Conservation (phyloP, 2,888 invertebrate genomes). For the Tachina lurida region DNA sequence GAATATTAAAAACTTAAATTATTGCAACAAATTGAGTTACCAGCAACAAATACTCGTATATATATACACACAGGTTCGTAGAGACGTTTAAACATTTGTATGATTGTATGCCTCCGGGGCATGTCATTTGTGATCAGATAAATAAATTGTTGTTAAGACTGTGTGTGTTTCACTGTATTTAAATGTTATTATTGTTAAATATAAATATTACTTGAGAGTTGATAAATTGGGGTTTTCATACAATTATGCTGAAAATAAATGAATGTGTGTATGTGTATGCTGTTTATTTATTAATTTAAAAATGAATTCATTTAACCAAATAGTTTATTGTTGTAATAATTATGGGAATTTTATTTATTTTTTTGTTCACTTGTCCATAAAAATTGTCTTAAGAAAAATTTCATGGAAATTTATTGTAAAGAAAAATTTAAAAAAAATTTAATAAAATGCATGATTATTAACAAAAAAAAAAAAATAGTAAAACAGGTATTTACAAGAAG, state of each 20-base stretch:
- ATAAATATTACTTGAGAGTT: slow-evolving; percentile 58
- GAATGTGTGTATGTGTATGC: slow-evolving; percentile 33
- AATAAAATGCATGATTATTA: not conserved
- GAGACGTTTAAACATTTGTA: slow-evolving; percentile 30
- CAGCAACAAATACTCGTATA: not conserved
- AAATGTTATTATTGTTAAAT: slow-evolving; percentile 61
- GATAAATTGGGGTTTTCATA: slow-evolving; percentile 64
- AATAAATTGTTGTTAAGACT: slow-evolving; percentile 65
- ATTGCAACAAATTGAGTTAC: slow-evolving; percentile 53
- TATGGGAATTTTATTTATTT: slow-evolving; percentile 54
- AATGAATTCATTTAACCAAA: slow-evolving; percentile 17
- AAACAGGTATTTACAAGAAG: not conserved
- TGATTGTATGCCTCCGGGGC: slow-evolving; percentile 57
- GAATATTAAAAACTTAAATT: not conserved
- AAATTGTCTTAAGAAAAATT: slow-evolving; percentile 26
- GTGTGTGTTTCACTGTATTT: not conserved
- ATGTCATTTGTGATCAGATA: slow-evolving; percentile 71
- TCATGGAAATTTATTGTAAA: slow-evolving; percentile 15
- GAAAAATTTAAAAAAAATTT: not conserved
- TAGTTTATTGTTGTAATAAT: slow-evolving; percentile 31
- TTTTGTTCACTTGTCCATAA: slow-evolving; percentile 12
- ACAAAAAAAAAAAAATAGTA: not conserved
- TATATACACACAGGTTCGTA: not conserved
- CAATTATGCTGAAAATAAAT: slow-evolving; percentile 67
- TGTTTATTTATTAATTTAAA: slow-evolving; percentile 33